Conservation (phyloP, 2,888 invertebrate species). For the Pachycephus smyrnensis region DNA sequence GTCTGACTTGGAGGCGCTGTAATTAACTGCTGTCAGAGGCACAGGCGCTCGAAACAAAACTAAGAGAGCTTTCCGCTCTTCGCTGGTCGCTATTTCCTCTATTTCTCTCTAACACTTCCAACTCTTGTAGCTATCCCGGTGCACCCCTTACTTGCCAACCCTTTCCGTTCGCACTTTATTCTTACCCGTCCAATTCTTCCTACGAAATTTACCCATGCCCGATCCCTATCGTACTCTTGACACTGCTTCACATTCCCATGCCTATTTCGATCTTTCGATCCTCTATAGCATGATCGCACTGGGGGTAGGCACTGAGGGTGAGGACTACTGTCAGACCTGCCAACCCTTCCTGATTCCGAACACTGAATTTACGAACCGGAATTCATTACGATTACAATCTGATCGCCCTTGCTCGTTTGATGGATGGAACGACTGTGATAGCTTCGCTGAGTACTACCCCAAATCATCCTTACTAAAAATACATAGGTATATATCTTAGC, state of each 20-base stretch:
- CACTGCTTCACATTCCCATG: not conserved
- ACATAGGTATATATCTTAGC: not conserved
- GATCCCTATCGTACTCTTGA: not conserved
- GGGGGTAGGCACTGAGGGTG: not conserved
- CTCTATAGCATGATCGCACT: not conserved
- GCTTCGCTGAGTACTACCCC: not conserved
- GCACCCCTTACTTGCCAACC: not conserved
- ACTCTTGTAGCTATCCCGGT: not conserved
- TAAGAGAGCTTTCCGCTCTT: conserved; percentile 17
- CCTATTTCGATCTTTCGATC: not conserved
- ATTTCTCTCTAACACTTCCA: not conserved
- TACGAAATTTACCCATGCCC: not conserved
- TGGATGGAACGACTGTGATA: not conserved
- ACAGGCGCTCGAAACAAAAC: conserved; percentile 35
- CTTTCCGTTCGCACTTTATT: not conserved
- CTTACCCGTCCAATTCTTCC: not conserved
- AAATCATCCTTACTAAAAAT: not conserved
- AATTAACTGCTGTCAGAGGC: conserved; percentile 54
- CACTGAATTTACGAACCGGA: conserved; percentile 17
- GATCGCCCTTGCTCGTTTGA: conserved; percentile 1
- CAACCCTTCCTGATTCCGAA: not conserved
- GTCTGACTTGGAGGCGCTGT: conserved; percentile 38
- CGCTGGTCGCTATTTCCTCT: not conserved
- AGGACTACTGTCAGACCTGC: not conserved
- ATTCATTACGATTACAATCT: conserved; percentile 26